These are phyloP conservation scores for Eupithecia inturbata DNA, from an alignment of 2,888 invertebrate species.

Conservation along the genomic window DNA sequence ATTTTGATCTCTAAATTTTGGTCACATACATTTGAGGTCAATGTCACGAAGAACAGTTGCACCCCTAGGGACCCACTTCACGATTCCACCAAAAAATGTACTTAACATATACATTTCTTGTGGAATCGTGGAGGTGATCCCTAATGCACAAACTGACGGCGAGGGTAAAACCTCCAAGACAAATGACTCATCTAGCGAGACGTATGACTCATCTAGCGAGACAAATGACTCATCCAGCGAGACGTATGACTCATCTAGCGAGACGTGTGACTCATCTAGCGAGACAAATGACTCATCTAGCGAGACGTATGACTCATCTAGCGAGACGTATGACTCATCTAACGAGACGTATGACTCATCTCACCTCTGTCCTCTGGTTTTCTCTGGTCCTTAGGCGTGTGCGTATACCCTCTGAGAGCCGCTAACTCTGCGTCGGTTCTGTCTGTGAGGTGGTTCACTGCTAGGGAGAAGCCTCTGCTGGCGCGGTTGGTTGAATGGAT, in stretches of 20 bases:
- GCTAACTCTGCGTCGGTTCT: constrained; percentile 90
- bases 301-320: not conserved
- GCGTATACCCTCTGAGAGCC: constrained; percentile 88
- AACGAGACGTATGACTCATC: not conserved
- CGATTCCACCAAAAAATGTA: too few relatives aligned
- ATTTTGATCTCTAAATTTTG: too few relatives aligned
- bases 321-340: not conserved
- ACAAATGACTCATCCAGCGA: not conserved
- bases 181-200: not conserved
- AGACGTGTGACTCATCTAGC: not conserved
- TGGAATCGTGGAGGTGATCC: too few relatives aligned
- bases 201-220: not conserved
- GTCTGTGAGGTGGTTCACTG: constrained; percentile 95
- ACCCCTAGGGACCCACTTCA: too few relatives aligned
- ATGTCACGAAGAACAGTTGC: too few relatives aligned
- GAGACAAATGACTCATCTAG: not conserved
- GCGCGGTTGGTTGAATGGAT: constrained; percentile 93
- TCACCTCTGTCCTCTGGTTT: constrained; percentile 76
- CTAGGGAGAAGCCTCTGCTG: constrained; percentile 88
- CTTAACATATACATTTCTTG: too few relatives aligned
- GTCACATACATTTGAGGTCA: too few relatives aligned
- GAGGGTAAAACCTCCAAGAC: too few relatives aligned
- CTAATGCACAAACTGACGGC: too few relatives aligned
- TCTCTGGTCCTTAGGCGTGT: constrained; percentile 48
- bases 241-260: too few relatives aligned